Evolutionary conservation across 2,797 vertebrate genomes (phyloP).

Genomic region (Pristis pectinata): DNA sequence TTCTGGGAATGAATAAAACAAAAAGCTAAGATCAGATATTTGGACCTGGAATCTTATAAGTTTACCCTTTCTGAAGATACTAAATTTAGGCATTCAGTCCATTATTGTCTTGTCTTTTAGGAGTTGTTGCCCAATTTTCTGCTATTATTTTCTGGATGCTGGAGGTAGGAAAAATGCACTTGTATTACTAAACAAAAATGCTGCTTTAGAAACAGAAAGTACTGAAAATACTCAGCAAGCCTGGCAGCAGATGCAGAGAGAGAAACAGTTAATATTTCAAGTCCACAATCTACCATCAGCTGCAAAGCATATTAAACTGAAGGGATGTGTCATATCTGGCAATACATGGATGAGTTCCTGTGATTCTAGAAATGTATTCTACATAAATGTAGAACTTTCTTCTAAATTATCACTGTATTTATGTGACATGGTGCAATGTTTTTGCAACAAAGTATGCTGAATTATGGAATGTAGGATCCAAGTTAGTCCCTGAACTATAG

Average conservation of each 20-base stretch:
- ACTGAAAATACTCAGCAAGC: too few species aligned
- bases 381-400: neutral
- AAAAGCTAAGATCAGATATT: neutral
- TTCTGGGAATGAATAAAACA: too few species aligned
- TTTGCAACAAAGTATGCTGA: neutral
- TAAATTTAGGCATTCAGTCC: neutral
- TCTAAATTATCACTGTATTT: conserved; percentile 1
- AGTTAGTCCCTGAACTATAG: neutral
- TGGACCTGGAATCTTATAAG: neutral
- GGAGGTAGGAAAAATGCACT: neutral
- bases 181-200: neutral
- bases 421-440: neutral
- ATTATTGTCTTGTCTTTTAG: neutral
- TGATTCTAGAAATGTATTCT: neutral
- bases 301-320: neutral
- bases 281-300: neutral
- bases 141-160: neutral
- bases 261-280: too few species aligned
- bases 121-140: neutral
- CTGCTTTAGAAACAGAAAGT: too few species aligned
- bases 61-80: neutral
- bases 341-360: neutral
- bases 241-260: too few species aligned
- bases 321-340: neutral
- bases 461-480: neutral